Evolutionary conservation across 2,797 vertebrate genomes (phyloP).

Genomic region (Tapirus indicus): DNA sequence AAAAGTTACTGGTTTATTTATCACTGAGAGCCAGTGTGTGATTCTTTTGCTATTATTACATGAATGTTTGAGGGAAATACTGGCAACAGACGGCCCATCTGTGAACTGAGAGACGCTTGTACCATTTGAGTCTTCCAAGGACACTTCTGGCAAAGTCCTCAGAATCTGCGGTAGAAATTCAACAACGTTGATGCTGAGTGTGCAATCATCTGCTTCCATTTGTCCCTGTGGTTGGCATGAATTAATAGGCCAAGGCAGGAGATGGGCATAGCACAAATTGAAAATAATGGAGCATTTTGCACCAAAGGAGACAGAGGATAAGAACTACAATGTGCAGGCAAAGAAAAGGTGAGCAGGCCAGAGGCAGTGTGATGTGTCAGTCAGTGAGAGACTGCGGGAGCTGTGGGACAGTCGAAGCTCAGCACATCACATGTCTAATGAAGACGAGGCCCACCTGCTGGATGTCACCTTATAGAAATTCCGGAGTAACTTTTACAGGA

Average conservation of each 20-base stretch:
- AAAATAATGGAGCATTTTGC: constrained; percentile 78
- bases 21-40: neutral
- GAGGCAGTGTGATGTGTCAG: neutral
- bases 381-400: neutral
- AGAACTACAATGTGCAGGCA: constrained; percentile 45
- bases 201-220: constrained; percentile 48
- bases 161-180: neutral
- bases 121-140: neutral
- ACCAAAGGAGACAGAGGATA: constrained; percentile 71
- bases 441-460: constrained; percentile 78
- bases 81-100: neutral
- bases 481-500: constrained; percentile 76
- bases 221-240: constrained; percentile 64
- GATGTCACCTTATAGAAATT: constrained; percentile 75
- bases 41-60: neutral
- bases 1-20: neutral
- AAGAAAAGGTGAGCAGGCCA: constrained; percentile 42
- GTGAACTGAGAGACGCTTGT: neutral
- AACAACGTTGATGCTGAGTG: neutral
- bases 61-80: neutral
- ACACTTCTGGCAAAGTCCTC: neutral
- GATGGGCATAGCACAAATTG: constrained; percentile 64
- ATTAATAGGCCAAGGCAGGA: constrained; percentile 58
- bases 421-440: constrained; percentile 59
- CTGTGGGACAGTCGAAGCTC: neutral